Conservation (phyloP, 2,113 vertebrate genomes). For the Phycodurus eques region DNA sequence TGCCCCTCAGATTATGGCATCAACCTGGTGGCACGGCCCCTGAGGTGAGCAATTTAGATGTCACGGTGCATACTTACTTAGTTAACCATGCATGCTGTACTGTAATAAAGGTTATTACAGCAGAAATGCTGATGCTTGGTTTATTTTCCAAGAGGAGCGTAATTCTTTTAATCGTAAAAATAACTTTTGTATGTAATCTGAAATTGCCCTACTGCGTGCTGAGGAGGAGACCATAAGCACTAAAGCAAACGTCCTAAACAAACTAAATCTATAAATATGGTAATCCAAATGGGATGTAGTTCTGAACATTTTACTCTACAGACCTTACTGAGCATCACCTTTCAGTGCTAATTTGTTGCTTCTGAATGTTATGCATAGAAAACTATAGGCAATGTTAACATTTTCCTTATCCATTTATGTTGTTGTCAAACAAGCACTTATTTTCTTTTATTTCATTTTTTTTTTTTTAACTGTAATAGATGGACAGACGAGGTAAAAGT, state of each 20-base stretch:
- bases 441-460: no score
- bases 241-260: background rate
- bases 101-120: background rate
- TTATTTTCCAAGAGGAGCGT: background rate
- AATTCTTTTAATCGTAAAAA: background rate
- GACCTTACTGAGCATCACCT: background rate
- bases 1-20: background rate
- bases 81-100: background rate
- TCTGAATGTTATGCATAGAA: background rate
- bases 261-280: background rate
- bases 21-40: background rate
- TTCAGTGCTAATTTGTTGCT: background rate
- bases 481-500: background rate
- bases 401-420: background rate
- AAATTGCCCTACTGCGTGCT: background rate
- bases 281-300: background rate
- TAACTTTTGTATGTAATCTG: background rate
- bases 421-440: background rate
- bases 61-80: background rate
- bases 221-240: background rate
- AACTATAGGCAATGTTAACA: background rate
- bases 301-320: background rate
- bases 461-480: no score
- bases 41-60: constrained; percentile 5
- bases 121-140: constrained; percentile 4